These are phyloP conservation scores for Percopsis omiscomaycus DNA, from an alignment of 2,797 vertebrate species.

Conservation along the genomic window DNA sequence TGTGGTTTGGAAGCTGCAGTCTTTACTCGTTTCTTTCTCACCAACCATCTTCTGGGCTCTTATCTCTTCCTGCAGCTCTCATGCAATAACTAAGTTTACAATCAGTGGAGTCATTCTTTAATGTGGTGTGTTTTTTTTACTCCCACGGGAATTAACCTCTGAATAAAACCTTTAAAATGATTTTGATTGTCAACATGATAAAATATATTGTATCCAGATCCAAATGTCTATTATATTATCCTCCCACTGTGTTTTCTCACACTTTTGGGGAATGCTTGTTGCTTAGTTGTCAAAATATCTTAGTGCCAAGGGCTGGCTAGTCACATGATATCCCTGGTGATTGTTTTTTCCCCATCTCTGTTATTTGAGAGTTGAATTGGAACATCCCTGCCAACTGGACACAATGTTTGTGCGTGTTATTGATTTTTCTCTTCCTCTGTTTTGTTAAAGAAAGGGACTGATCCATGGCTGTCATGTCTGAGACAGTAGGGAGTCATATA, in stretches of 20 bases:
- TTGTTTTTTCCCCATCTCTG: slow-evolving; percentile 40
- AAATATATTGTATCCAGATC: too few relatives aligned
- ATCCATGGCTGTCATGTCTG: slow-evolving; percentile 25
- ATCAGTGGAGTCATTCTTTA: background rate
- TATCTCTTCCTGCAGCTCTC: background rate
- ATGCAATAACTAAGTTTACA: background rate
- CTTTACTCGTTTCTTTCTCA: too few relatives aligned
- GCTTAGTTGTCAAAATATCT: slow-evolving; percentile 31
- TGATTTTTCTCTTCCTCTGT: slow-evolving; percentile 61
- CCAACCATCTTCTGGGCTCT: too few relatives aligned
- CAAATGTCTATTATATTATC: background rate
- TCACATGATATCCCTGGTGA: slow-evolving; percentile 30
- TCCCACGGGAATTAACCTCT: background rate
- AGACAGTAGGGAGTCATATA: slow-evolving; percentile 27
- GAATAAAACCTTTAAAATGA: background rate
- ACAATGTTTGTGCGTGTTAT: slow-evolving; percentile 58
- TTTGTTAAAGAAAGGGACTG: slow-evolving; percentile 56
- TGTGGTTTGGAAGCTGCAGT: too few relatives aligned
- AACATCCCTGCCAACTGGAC: slow-evolving; percentile 56
- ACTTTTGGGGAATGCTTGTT: slow-evolving; percentile 13
- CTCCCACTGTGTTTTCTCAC: slow-evolving; percentile 3
- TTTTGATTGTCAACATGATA: background rate
- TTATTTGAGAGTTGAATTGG: slow-evolving; percentile 57
- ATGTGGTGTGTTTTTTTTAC: background rate
- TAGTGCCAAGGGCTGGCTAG: slow-evolving; percentile 15